A percentile compares a stretch with the other conserved stretches of the same genome.
phyloP scores from a whole-genome alignment of 2,797 vertebrate species.

The Remorina albescens region DNA sequence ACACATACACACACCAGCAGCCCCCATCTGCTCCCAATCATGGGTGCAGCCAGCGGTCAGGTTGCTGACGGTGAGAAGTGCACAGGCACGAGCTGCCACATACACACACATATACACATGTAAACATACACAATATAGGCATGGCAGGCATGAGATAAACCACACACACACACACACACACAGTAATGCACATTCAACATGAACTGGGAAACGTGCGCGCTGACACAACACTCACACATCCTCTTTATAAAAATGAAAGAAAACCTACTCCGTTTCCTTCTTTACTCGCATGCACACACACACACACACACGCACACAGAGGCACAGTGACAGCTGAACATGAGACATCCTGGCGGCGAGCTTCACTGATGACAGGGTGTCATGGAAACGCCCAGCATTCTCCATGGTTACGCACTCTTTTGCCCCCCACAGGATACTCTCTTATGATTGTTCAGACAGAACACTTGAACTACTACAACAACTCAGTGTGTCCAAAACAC shows the following conservation, averaged over 20 bases:
- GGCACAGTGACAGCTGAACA: constrained; percentile 69
- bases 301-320: constrained; percentile 29
- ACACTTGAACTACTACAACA: constrained; percentile 71
- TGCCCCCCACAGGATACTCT: constrained; percentile 72
- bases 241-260: constrained; percentile 39
- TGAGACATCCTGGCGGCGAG: constrained; percentile 70
- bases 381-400: constrained; percentile 81
- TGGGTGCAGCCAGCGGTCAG: constrained; percentile 85
- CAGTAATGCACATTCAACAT: constrained; percentile 2
- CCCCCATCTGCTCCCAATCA: constrained; percentile 86
- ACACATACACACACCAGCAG: constrained; percentile 59
- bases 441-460: constrained; percentile 71
- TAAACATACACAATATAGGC: constrained; percentile 50
- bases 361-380: constrained; percentile 75
- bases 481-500: constrained; percentile 47
- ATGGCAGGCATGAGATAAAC: constrained; percentile 12
- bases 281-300: constrained; percentile 1
- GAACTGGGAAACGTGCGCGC: constrained; percentile 20
- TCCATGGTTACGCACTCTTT: constrained; percentile 81
- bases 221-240: constrained; percentile 13
- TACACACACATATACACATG: constrained; percentile 34
- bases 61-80: constrained; percentile 56
- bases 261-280: constrained; percentile 19
- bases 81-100: constrained; percentile 29
- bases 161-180: constrained; percentile 16